Base-by-base conservation (phyloP, 2,797 vertebrate species). In the Myoxocephalus aenaeus region DNA sequence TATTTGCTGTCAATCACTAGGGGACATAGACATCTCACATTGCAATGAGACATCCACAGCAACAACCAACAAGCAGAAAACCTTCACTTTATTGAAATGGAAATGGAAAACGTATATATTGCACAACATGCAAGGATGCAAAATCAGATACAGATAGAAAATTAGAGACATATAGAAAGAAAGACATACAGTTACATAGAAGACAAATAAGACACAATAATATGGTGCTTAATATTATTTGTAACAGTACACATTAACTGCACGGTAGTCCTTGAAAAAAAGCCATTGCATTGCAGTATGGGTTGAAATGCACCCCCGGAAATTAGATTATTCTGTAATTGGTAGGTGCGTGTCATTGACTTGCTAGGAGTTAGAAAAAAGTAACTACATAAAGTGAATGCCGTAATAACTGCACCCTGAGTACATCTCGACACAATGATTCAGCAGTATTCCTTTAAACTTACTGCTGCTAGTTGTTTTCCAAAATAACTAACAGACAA, bases 121-220 rank as follows among this genome's bases (percentile, higher is more conserved):
- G 83, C 78, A 93, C 80, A 88, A 92, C 94, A 94, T 95, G 95
- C 94, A 94, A 80, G 85, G 90, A 90, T 91, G 87, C 87, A 93
- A 89, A 90, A 90, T 81, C 67, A 90, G 72, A 85, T 77, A 87
- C 75, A 91, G 70, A 84, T 68, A 80, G 70, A 85, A 85, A 90
- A 79, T 66, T 4, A 84, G 83, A 87, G 29, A 79, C 64, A 73
- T 73, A 81, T 36, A 34, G 57, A 65, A 76, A 89, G 32, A 70
- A 65, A 77, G 44, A 86, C 73, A 90, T 59, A 73, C 40, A 80
- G 65, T 65, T 42, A 81, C 68, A 80, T 65, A 71, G 50, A 80
- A 88, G 79, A 89, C 67, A 80, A 80, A 80, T 54, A 46, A 82
- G 34, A 86, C 58, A 89, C 50, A 64, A 74, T 70, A 64, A 82